Evolutionary conservation across 2,888 invertebrate species (phyloP).

Genomic region (Escarpia spicata): DNA sequence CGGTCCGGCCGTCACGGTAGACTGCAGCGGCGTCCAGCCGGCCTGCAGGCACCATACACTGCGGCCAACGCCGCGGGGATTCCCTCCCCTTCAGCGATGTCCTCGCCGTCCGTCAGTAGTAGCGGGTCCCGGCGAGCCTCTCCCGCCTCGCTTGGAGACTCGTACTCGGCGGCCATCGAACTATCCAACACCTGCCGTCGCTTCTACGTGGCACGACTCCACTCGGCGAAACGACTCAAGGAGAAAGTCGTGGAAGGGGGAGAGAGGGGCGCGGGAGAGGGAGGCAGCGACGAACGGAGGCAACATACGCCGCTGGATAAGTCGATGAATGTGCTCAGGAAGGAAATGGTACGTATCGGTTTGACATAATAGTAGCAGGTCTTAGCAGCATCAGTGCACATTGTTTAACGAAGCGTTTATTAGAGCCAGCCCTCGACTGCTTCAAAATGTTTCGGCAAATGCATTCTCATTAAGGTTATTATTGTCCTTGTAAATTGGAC

Average conservation of each 20-base stretch:
- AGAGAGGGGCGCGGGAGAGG: neutral
- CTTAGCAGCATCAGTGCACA: neutral
- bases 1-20: neutral
- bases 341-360: neutral
- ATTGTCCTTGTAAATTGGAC: too few relatives aligned
- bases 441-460: neutral
- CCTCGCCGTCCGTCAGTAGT: neutral
- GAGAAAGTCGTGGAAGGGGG: neutral
- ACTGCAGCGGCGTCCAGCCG: neutral
- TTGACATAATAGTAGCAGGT: neutral
- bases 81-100: neutral
- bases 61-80: neutral
- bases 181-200: constrained; percentile 54
- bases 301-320: neutral
- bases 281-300: neutral
- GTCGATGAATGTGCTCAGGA: constrained; percentile 10
- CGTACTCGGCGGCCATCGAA: constrained; percentile 54
- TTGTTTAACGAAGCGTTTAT: neutral
- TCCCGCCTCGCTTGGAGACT: constrained; percentile 34
- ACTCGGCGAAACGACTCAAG: constrained; percentile 40
- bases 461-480: neutral
- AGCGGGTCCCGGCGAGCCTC: constrained; percentile 11
- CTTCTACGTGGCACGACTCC: constrained; percentile 51
- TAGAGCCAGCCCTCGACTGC: neutral
- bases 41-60: neutral